Base-by-base conservation (phyloP, 2,113 vertebrate genomes). In the Sander vitreus region DNA sequence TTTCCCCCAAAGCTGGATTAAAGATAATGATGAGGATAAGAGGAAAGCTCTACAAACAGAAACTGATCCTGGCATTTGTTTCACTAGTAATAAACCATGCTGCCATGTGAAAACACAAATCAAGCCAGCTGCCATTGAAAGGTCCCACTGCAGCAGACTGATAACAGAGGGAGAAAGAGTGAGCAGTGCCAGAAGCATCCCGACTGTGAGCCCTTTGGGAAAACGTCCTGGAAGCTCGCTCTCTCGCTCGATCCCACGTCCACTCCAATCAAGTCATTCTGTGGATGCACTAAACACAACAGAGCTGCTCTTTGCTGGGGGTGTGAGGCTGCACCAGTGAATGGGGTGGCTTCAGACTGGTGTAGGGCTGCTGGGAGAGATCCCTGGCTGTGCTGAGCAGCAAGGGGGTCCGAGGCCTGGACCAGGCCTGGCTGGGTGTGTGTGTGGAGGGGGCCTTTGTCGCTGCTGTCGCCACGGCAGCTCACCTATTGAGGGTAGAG, bases 401-500 rank as follows among this genome's bases (percentile, higher is more conserved):
- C n/a, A 63, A 86, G 91, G 88, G 81, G 88, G 77, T 93, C 85
- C 25, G 69, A 66, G 69, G 10, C 51, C 1, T 5, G 75, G 66
- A 75, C 83, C 74, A 36, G 68, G 62, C 36, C 71, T 13, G 21
- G 18, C 36, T 6, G 59, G 70, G 72, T 25, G 85, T 47, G 63
- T 47, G 63, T 21, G 59, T 0, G 39, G 53, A 25, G 55, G 62
- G 59, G 54, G 64, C 76, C 81, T 93, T 93, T 93, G 88, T 92
- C 39, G 1, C 71, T 19, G 78, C 51, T 4, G 90, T 92, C 80
- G 66, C 79, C 85, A 75, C 85, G 68, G 83, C 87, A 81, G 89
- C 84, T 91, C 88, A 90, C 90, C 83, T 86, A 93, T 90, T 92
- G 87, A 92, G 73, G 73, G 39, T 14, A 39, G 73, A 75, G 81